Evolutionary conservation across 2,888 invertebrate species (phyloP).

Genomic region (Polylopha cassiicola): DNA sequence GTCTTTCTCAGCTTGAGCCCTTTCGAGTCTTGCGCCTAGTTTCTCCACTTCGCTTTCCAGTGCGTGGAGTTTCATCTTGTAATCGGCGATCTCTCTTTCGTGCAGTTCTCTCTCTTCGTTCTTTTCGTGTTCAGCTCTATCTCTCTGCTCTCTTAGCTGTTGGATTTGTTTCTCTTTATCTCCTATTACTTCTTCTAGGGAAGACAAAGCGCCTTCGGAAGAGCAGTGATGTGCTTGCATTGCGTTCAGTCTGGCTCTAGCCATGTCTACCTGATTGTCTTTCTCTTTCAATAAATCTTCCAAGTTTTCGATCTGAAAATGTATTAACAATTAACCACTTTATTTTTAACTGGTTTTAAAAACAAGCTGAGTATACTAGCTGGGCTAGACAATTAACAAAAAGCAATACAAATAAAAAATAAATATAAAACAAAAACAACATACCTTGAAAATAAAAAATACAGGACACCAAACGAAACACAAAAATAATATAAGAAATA

Average conservation of each 20-base stretch:
- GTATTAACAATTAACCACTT: constrained; percentile 4
- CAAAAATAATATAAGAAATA: not conserved
- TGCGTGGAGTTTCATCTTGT: constrained; percentile 94
- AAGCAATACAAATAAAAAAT: constrained; percentile 25
- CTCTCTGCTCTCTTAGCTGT: constrained; percentile 94
- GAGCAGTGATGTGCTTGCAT: constrained; percentile 97
- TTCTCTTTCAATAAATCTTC: constrained; percentile 98
- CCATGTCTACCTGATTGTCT: constrained; percentile 98
- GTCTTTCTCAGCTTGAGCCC: constrained; percentile 93
- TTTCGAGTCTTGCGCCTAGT: constrained; percentile 89
- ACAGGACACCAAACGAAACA: constrained; percentile 17
- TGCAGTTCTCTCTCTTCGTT: constrained; percentile 96
- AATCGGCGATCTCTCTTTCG: constrained; percentile 95
- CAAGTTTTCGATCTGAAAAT: constrained; percentile 93
- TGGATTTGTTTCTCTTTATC: constrained; percentile 99
- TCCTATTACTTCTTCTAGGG: constrained; percentile 95
- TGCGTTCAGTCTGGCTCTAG: constrained; percentile 90
- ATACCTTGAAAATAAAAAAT: constrained; percentile 25
- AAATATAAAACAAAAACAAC: constrained; percentile 24
- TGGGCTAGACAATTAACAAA: constrained; percentile 13
- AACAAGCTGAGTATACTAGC: constrained; percentile 20
- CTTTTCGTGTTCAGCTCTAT: constrained; percentile 96
- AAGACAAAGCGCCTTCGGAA: constrained; percentile 94
- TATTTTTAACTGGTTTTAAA: constrained; percentile 19
- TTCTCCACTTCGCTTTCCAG: constrained; percentile 95